phyloP scores from a whole-genome alignment of 1,140 invertebrate genomes.

The Drosophila repleta region DNA sequence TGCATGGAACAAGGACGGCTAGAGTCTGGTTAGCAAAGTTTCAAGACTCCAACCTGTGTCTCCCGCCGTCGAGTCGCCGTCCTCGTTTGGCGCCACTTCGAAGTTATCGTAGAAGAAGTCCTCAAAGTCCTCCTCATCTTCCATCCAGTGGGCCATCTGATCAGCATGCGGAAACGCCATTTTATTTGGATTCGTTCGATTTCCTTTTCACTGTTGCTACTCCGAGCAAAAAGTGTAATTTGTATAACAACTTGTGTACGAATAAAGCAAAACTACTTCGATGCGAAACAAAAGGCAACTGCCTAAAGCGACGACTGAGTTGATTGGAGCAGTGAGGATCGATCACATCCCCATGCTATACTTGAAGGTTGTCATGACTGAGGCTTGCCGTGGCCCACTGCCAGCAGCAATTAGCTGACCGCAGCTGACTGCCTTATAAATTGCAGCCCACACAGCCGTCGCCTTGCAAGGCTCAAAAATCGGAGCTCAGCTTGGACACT shows the following conservation, averaged over 20 bases:
- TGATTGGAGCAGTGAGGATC: background rate
- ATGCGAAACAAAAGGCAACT: background rate
- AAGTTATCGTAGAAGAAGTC: background rate
- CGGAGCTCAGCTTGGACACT: conserved; percentile 34
- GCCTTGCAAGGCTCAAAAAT: conserved; percentile 17
- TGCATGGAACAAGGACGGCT: background rate
- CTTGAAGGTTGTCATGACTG: too few species aligned
- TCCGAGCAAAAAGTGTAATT: background rate
- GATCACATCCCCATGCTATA: background rate
- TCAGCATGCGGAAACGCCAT: background rate
- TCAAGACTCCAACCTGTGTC: background rate
- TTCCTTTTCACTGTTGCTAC: background rate
- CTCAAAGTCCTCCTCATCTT: too few species aligned
- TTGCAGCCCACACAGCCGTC: conserved; percentile 43
- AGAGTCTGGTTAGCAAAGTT: too few species aligned
- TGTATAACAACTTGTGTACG: background rate
- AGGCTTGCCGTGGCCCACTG: conserved; percentile 50
- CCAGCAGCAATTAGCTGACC: conserved; percentile 74
- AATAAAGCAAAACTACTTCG: background rate
- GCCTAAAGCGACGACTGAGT: background rate
- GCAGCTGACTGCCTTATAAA: conserved; percentile 61
- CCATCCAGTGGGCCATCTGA: background rate
- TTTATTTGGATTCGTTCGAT: background rate
- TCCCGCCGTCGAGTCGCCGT: background rate
- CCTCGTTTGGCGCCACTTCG: background rate